These are phyloP conservation scores for Euleptes europaea DNA, from an alignment of 2,113 vertebrate genomes.

Conservation along the genomic window DNA sequence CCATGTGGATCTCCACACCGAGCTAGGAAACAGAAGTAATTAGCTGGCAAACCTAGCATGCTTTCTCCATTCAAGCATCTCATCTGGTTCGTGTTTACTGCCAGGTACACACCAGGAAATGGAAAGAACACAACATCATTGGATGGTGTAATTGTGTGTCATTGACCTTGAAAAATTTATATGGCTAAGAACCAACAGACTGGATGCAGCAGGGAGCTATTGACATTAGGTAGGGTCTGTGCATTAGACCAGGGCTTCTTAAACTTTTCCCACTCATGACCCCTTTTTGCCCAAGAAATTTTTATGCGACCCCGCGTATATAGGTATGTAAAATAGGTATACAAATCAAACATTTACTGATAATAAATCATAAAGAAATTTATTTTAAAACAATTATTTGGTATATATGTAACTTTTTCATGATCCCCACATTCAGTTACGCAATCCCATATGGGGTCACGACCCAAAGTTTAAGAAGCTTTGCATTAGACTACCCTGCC, in stretches of 20 bases:
- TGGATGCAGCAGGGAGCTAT: rapidly evolving
- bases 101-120: background rate
- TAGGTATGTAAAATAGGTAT: no score
- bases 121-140: rapidly evolving
- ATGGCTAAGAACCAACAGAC: background rate
- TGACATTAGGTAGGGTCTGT: background rate
- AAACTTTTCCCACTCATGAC: no score
- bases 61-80: background rate
- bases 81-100: background rate
- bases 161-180: background rate
- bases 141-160: background rate
- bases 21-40: background rate
- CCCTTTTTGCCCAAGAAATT: no score
- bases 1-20: no score
- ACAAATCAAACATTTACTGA: no score
- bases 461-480: no score
- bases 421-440: no score
- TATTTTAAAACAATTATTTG: no score
- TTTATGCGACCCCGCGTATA: no score
- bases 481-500: background rate
- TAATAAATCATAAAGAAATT: no score
- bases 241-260: background rate
- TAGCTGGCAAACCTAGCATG: background rate
- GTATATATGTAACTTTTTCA: no score
- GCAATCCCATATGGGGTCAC: no score